Base-by-base conservation (phyloP, 2,113 vertebrate species). In the Rhinoptilus africanus region DNA sequence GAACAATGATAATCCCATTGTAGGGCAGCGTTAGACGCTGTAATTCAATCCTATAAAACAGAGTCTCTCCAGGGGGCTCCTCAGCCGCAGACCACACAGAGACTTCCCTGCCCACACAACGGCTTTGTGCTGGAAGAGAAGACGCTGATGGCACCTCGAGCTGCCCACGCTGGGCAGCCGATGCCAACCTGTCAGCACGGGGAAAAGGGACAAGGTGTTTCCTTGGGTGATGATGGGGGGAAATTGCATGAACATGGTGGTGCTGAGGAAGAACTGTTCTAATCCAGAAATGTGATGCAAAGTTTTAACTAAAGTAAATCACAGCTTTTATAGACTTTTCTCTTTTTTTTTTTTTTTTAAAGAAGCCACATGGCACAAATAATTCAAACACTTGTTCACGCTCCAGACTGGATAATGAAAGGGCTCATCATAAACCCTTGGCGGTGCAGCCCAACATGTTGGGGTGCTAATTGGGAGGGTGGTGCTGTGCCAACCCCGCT, bases 221-320 rank as follows among this genome's bases (percentile, higher is more conserved):
- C 43, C 41, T 34, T 67, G 39, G 24, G 59, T 35, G 86, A 16
- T 8, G 57, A 8, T 13, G 15, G 35, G 24, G 4, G 37, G 5
- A 54, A 8, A 8, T 3, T 9, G 9, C 0, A 1, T 21, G 24
- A 41, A 5, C 9, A 0, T 2, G 30, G 68, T 57, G 73, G 22
- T 5, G 39, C 51, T 75, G 67, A 59, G 48, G 41, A 54, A 68
- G 67, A 51, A 17, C 24, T 13, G 9, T 50, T 51, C 51, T 37
- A 4, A 27, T 69, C 69, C 45, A 57, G 45, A 28, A 37, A 21
- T 3, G 21, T 11, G 23, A 35, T 5, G 53, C 53, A 37, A 62
- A 84, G 3, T 12, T 32, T 72, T 41, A 8, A 32, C n/a, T 32
- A 13, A 32, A 47, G 30, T 26, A 28, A 93, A 37, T 1, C 12